Evolutionary conservation across 2,888 invertebrate species (phyloP).

Genomic region (Meghimatium bilineatum): DNA sequence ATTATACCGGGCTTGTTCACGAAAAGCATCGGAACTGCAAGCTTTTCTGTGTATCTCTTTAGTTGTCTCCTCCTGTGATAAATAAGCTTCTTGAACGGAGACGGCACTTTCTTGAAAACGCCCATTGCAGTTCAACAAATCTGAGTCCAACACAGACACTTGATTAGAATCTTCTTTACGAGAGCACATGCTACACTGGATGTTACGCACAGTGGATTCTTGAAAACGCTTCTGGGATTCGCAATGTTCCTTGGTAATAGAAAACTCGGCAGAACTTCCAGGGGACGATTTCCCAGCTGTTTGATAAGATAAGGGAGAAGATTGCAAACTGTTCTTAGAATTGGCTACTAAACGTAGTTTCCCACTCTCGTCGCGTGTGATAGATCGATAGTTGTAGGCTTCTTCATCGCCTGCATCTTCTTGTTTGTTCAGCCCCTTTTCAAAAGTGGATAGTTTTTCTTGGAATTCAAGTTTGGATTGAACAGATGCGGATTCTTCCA

Average conservation of each 20-base stretch:
- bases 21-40: background rate
- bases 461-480: background rate
- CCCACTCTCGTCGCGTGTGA: conserved; percentile 23
- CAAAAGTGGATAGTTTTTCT: background rate
- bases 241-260: background rate
- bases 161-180: background rate
- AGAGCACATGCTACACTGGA: background rate
- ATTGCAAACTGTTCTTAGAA: background rate
- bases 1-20: background rate
- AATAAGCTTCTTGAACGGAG: too few species aligned
- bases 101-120: too few species aligned
- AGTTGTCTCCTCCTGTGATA: background rate
- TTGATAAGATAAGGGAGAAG: background rate
- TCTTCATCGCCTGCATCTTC: background rate
- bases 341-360: background rate
- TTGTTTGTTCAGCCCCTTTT: background rate
- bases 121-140: background rate
- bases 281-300: background rate
- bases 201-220: background rate
- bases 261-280: background rate
- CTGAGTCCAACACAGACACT: background rate
- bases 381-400: conserved; percentile 18
- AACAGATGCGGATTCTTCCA: background rate
- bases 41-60: too few species aligned
- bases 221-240: background rate